Evolutionary conservation across 2,797 vertebrate genomes (phyloP), one percentile per base, ranked within the genome.

Genomic region (Leptatherina wallacei): DNA sequence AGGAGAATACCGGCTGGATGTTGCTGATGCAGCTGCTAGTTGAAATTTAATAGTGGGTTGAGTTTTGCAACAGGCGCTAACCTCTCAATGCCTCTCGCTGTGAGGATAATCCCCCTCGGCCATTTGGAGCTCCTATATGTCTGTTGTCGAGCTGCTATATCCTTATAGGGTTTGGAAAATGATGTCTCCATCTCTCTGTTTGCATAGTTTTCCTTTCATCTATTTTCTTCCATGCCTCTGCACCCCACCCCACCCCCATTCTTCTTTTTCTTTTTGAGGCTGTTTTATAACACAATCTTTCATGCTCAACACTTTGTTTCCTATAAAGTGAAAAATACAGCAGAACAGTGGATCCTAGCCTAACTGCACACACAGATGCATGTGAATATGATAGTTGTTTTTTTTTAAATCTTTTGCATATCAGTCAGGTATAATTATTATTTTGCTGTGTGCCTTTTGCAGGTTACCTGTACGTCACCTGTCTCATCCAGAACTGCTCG

Each of bases 401-500:
- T 35, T 35, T 10, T 27, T 1, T 1, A 27, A 27, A 9, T 49
- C 13, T 13, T 52, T 7, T 61, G 14, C 18, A 2, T 51, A 32
- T 20, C 44, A 30, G 58, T 2, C 4, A 36, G 8, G 14, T 32
- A 12, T 63, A 66, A 61, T 5, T 0, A 0, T 56, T 72, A 11
- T 88, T 0, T 78, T 68, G 49, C 62, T 71, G 47, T 76, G 14
- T 76, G 24, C 73, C 47, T 2, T 8, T 59, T 62, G 65, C 91
- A 99, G 97, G 92, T 68, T 95, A 94, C 85, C 95, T 94, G 66
- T 99, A 99, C 0, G 83, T 98, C 80, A 96, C 95, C 75, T 99
- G 97, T 79, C 95, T 92, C 70, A 95, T 96, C 92, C 95, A 95
- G 72, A 98, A 97, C 88, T 98, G 97, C 81, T 97, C 97, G 0